A percentile compares a stretch with the other conserved stretches of the same genome.
These are phyloP conservation scores for Netelia fuscicornis DNA, from an alignment of 2,888 invertebrate species.

Conservation along the genomic window DNA sequence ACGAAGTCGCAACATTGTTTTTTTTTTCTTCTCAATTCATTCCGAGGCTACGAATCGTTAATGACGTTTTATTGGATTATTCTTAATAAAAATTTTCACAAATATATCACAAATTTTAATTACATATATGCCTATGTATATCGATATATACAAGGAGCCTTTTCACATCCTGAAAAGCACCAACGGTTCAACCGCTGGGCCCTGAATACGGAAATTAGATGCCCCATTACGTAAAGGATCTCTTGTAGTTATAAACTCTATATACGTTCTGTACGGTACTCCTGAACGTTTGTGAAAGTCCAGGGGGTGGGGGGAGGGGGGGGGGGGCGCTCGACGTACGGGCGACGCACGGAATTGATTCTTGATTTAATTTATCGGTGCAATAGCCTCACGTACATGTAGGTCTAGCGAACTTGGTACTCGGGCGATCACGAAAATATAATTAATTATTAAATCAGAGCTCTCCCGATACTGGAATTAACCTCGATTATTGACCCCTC, in stretches of 20 bases:
- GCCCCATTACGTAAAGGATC: constrained; percentile 65
- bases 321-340: constrained; percentile 32
- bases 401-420: not conserved
- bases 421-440: constrained; percentile 18
- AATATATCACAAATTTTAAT: too few species aligned
- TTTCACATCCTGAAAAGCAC: constrained; percentile 46
- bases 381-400: constrained; percentile 23
- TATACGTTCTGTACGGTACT: constrained; percentile 37
- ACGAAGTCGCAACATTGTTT: too few species aligned
- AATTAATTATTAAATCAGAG: constrained; percentile 53
- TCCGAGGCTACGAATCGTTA: too few species aligned
- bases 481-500: not conserved
- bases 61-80: too few species aligned
- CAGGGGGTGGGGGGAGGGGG: constrained; percentile 47
- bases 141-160: constrained; percentile 40
- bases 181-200: constrained; percentile 50
- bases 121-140: not conserved
- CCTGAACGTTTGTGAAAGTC: constrained; percentile 66
- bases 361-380: constrained; percentile 65
- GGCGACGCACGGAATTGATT: constrained; percentile 66
- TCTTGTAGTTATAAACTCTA: constrained; percentile 43
- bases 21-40: too few species aligned
- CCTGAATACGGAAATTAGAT: constrained; percentile 69
- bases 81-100: too few species aligned
- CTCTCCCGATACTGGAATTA: constrained; percentile 33